A percentile compares a stretch with the other conserved stretches of the same genome.
These are phyloP conservation scores for Bungarus multicinctus DNA, from an alignment of 2,113 vertebrate genomes.

Conservation along the genomic window DNA sequence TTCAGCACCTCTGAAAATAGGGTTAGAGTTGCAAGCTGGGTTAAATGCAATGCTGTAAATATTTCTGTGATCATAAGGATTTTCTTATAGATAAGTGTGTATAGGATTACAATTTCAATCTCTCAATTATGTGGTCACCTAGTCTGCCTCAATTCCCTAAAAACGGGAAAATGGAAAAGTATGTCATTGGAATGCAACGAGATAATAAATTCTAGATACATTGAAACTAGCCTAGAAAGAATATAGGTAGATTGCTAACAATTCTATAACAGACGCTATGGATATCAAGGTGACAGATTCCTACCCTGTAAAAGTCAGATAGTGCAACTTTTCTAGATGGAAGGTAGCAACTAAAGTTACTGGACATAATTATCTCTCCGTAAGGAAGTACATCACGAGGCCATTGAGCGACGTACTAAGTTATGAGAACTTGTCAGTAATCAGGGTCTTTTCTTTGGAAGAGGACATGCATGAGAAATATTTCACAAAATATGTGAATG, in stretches of 20 bases:
- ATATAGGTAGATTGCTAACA: conserved; percentile 13
- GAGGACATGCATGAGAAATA: conserved; percentile 7
- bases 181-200: conserved; percentile 53
- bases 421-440: conserved; percentile 1
- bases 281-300: conserved; percentile 10
- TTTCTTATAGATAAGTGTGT: background rate
- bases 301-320: background rate
- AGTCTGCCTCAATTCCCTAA: background rate
- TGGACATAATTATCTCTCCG: conserved; percentile 9
- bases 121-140: conserved; percentile 35
- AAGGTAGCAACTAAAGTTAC: background rate
- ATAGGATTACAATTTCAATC: conserved; percentile 4
- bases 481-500: conserved; percentile 20
- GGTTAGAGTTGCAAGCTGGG: background rate
- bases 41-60: background rate
- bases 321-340: conserved; percentile 1
- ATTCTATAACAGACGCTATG: background rate
- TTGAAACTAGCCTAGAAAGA: conserved; percentile 24
- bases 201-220: conserved; percentile 46
- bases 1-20: background rate
- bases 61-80: background rate
- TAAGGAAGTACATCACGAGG: conserved; percentile 26
- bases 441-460: conserved; percentile 16
- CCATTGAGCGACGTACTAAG: background rate
- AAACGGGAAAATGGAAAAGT: conserved; percentile 29